Conservation (phyloP, 2,888 invertebrate genomes). For the Tetrapedia diversipes region DNA sequence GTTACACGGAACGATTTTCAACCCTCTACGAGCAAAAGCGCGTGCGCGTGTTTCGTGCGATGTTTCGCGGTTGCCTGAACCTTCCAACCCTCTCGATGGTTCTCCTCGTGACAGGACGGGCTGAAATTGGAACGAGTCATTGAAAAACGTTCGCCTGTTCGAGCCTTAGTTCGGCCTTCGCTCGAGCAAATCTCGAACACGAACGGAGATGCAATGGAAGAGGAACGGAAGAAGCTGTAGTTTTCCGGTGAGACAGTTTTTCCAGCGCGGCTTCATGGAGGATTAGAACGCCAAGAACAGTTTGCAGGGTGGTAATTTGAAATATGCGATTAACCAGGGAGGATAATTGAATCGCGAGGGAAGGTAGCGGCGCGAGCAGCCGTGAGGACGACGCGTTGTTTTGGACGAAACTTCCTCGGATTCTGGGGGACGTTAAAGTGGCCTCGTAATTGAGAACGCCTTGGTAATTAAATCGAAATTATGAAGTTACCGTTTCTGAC, state of each 20-base stretch:
- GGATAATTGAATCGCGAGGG: slow-evolving; percentile 35
- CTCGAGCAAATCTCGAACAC: background rate
- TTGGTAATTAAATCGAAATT: slow-evolving; percentile 40
- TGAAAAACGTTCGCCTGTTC: slow-evolving; percentile 1
- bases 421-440: slow-evolving; percentile 27
- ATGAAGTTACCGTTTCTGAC: slow-evolving; percentile 41
- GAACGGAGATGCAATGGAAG: background rate
- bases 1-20: slow-evolving; percentile 16
- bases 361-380: background rate
- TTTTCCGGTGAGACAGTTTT: background rate
- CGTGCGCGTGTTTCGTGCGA: slow-evolving; percentile 9
- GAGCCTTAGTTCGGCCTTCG: background rate
- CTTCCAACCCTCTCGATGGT: slow-evolving; percentile 4
- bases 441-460: slow-evolving; percentile 26
- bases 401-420: slow-evolving; percentile 15
- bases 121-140: slow-evolving; percentile 18
- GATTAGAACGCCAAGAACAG: slow-evolving; percentile 6
- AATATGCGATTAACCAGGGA: slow-evolving; percentile 30
- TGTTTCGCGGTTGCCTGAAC: slow-evolving; percentile 22
- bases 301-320: background rate
- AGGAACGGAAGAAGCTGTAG: background rate
- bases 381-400: slow-evolving; percentile 21
- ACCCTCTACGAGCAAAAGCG: background rate
- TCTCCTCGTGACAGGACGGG: background rate
- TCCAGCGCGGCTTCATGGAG: too few relatives aligned